Conservation (phyloP, 2,888 invertebrate genomes). For the Agrenia bidenticulata region DNA sequence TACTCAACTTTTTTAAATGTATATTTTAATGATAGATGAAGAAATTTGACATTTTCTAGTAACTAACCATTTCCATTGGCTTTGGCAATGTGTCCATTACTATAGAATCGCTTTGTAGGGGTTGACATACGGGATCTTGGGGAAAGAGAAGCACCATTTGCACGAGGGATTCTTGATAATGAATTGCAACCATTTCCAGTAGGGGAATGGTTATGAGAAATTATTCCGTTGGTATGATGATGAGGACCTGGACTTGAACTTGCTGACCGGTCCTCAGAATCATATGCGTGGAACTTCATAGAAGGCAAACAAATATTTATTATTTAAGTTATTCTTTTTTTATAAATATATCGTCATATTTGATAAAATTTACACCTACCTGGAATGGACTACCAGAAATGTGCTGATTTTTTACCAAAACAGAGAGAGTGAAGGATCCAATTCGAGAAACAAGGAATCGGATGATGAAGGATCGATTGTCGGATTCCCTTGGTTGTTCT, state of each 20-base stretch:
- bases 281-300: slow-evolving; percentile 50
- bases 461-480: slow-evolving; percentile 48
- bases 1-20: no score
- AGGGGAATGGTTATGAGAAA: slow-evolving; percentile 43
- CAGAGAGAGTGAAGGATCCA: slow-evolving; percentile 49
- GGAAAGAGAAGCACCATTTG: slow-evolving; percentile 49
- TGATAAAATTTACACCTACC: no score
- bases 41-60: no score
- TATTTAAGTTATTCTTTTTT: no score
- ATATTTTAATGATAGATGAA: no score
- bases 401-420: slow-evolving; percentile 50
- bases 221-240: slow-evolving; percentile 34
- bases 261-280: slow-evolving; percentile 46
- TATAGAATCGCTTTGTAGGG: slow-evolving; percentile 49
- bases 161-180: slow-evolving; percentile 49
- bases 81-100: slow-evolving; percentile 30
- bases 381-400: slow-evolving; percentile 52
- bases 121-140: slow-evolving; percentile 51
- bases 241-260: slow-evolving; percentile 50
- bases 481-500: slow-evolving; percentile 49
- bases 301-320: no score
- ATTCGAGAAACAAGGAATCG: slow-evolving; percentile 51
- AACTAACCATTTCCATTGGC: slow-evolving; percentile 25
- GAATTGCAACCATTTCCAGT: slow-evolving; percentile 39
- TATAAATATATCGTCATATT: no score